A percentile compares a stretch with the other conserved stretches of the same genome.
Conservation (phyloP, 2,113 vertebrate species). For the Steatornis caripensis region DNA sequence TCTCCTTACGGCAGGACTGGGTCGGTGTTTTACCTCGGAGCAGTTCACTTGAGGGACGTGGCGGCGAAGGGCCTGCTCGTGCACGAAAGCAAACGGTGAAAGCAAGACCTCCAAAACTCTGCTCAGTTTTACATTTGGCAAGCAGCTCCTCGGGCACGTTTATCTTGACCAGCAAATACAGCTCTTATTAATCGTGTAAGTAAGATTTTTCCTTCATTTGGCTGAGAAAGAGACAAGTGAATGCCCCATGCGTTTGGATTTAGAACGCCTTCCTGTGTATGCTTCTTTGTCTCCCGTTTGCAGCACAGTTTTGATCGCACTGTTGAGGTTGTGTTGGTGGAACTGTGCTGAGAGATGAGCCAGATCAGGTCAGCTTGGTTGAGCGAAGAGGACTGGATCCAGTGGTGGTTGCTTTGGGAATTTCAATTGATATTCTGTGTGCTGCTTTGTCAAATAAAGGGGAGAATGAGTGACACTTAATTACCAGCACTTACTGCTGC, state of each 20-base stretch:
- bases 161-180: not conserved
- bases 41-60: fast-evolving
- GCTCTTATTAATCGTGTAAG: not conserved
- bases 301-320: not conserved
- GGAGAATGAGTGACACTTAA: not conserved
- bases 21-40: not conserved
- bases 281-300: not conserved
- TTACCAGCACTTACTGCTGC: not conserved
- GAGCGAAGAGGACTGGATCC: not conserved
- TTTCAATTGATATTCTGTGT: not conserved
- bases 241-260: fast-evolving
- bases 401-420: not conserved
- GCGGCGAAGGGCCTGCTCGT: not conserved
- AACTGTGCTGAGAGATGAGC: not conserved
- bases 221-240: too few species aligned
- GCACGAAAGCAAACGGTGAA: fast-evolving
- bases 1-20: fast-evolving
- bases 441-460: not conserved
- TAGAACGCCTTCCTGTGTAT: fast-evolving
- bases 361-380: not conserved
- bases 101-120: not conserved
- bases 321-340: not conserved
- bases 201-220: not conserved
- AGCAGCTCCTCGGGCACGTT: not conserved
- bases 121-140: fast-evolving